A percentile compares a stretch with the other conserved stretches of the same genome.
phyloP scores from a whole-genome alignment of 1,140 invertebrate species.

The Spodoptera litura region DNA sequence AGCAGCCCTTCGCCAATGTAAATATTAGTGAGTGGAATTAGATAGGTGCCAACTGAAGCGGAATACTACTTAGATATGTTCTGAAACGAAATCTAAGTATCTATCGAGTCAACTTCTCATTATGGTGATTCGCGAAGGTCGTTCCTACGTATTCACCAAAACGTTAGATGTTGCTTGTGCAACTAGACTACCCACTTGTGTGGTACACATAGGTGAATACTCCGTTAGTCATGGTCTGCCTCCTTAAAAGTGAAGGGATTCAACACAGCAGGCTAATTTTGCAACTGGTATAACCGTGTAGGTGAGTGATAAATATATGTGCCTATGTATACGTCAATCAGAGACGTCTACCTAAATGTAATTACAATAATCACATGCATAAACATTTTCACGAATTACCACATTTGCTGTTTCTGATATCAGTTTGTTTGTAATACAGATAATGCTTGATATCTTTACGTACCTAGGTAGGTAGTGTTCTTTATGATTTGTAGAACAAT shows the following conservation, averaged over 20 bases:
- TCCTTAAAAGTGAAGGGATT: slow-evolving; percentile 48
- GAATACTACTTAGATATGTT: neutral
- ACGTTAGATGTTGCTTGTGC: slow-evolving; percentile 29
- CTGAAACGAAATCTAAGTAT: neutral
- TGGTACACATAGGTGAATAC: slow-evolving; percentile 25
- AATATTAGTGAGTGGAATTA: neutral
- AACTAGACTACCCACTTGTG: slow-evolving; percentile 20
- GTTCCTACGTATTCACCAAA: slow-evolving; percentile 25
- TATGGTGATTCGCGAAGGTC: neutral
- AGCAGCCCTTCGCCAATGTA: neutral
- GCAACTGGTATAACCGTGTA: slow-evolving; percentile 34
- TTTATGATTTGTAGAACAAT: neutral
- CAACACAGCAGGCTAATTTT: slow-evolving; percentile 21
- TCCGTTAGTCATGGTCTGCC: slow-evolving; percentile 44
- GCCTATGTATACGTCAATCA: neutral
- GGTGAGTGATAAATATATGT: slow-evolving; percentile 4
- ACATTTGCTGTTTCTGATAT: slow-evolving; percentile 37
- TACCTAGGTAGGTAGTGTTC: neutral
- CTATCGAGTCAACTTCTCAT: neutral
- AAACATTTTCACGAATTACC: slow-evolving; percentile 25
- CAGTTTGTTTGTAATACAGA: slow-evolving; percentile 34
- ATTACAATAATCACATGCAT: neutral
- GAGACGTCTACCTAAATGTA: slow-evolving; percentile 2
- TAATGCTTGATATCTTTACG: slow-evolving; percentile 30
- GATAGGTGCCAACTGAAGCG: too few relatives aligned